Base-by-base conservation (phyloP, 2,113 vertebrate species). In the Saccopteryx leptura region DNA sequence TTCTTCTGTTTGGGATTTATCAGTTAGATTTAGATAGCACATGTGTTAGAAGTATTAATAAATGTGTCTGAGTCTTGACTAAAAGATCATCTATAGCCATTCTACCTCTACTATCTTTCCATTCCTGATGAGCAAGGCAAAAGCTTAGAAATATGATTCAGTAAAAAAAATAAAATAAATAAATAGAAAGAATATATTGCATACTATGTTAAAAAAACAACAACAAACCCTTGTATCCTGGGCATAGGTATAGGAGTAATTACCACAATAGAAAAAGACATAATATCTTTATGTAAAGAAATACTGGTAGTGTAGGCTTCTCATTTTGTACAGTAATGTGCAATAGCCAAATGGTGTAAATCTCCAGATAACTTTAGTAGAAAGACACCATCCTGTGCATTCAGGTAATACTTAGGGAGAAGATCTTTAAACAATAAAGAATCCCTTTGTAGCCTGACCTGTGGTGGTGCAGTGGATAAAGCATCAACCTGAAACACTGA, bases 1-100 rank as follows among this genome's bases (percentile, higher is more conserved):
- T 46, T 78, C 7, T 78, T 63, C n/a, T 66, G 11, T 82, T 81
- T 86, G 31, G 19, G 90, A 93, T 81, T 54, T 82, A 54, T 93
- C 61, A 75, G 18, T 89, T 79, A 68, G 10, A 31, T 90, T 56
- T 84, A 90, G 56, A n/a, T 9, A 80, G 74, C 13, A 61, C 8
- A 21, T 72, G 23, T 61, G 15, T 81, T 96, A 31, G 54, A 66
- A 81, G 24, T 75, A 54, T 75, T 81, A 81, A 81, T 74, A 81
- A 87, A 75, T 85, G 33, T 61, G 81, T 61, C 52, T 52, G 17
- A 75, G 15, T 90, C 24, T 58, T 86, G 65, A 86, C 28, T 81
- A 48, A 78, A 83, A 84, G 31, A 19, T 78, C 74, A 8, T 90
- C 23, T 71, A 2, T 65, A 79, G 21, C 76, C 26, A 72, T 79